Evolutionary conservation across 1,140 invertebrate genomes (phyloP).

Genomic region (Drosophila kohkoa): DNA sequence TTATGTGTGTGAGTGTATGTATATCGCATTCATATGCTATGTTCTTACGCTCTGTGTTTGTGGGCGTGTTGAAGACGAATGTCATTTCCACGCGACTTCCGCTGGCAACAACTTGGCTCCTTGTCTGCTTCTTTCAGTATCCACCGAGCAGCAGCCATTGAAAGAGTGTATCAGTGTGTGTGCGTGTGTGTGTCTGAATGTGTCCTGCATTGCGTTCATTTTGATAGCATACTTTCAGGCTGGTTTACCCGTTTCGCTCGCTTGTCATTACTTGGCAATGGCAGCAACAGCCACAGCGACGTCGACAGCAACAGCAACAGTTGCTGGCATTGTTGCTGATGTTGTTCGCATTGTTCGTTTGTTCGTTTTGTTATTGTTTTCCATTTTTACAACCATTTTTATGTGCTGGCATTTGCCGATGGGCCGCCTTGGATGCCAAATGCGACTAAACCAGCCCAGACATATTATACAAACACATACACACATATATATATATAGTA

Average conservation of each 20-base stretch:
- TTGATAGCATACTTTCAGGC: constrained; percentile 58
- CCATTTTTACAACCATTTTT: constrained; percentile 72
- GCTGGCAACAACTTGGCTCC: constrained; percentile 46
- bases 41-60: constrained; percentile 31
- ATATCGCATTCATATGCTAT: constrained; percentile 36
- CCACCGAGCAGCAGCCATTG: too few species aligned
- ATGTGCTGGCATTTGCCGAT: constrained; percentile 71
- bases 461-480: background rate
- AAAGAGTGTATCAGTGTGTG: background rate
- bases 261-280: constrained; percentile 60
- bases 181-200: constrained; percentile 1
- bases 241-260: constrained; percentile 40
- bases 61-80: constrained; percentile 68
- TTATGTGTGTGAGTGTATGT: background rate
- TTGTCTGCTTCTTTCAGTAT: constrained; percentile 7
- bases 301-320: constrained; percentile 61
- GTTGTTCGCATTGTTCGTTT: constrained; percentile 30
- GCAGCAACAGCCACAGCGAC: constrained; percentile 10
- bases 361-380: constrained; percentile 65
- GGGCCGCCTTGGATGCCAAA: constrained; percentile 42
- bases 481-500: background rate
- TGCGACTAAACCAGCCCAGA: background rate
- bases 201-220: constrained; percentile 23
- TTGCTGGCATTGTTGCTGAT: constrained; percentile 64
- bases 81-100: constrained; percentile 72